These are phyloP conservation scores for Seira ritae DNA, from an alignment of 2,888 invertebrate genomes.

Conservation along the genomic window DNA sequence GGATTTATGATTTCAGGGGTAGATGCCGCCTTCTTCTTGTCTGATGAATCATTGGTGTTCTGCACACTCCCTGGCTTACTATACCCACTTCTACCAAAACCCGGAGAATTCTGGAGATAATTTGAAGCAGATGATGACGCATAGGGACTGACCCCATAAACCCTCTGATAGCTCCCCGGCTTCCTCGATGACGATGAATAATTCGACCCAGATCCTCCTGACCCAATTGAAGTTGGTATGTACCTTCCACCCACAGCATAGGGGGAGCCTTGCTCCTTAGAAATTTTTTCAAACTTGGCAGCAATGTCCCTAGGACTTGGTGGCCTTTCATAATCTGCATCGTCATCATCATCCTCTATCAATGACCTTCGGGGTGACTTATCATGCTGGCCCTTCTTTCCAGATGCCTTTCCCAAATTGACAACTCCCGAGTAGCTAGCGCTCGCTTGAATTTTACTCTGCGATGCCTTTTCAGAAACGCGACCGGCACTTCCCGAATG, in stretches of 20 bases:
- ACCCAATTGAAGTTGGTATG: slow-evolving; percentile 9
- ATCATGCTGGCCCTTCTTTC: too few species aligned
- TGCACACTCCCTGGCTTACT: too few species aligned
- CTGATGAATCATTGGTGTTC: too few species aligned
- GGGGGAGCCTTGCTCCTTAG: slow-evolving; percentile 33
- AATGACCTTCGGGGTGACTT: slow-evolving; percentile 8
- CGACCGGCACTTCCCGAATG: too few species aligned
- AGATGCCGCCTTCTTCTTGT: too few species aligned
- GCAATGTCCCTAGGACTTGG: slow-evolving; percentile 68
- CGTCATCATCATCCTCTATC: slow-evolving; percentile 23
- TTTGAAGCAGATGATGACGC: too few species aligned
- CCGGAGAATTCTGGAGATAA: too few species aligned
- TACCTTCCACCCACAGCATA: slow-evolving; percentile 46
- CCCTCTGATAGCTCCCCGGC: too few species aligned
- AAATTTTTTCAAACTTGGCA: slow-evolving; percentile 63
- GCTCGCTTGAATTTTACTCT: slow-evolving; percentile 25
- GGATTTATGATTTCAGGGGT: slow-evolving; percentile 52
- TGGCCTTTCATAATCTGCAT: slow-evolving; percentile 37
- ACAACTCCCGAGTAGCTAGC: slow-evolving; percentile 34
- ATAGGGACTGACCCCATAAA: too few species aligned
- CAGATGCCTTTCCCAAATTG: slow-evolving; percentile 27
- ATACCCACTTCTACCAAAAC: too few species aligned
- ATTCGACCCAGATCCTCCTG: too few species aligned
- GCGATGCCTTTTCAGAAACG: neutral
- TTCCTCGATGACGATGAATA: too few species aligned